Conservation (phyloP, 2,888 invertebrate species). For the Limulus polyphemus region DNA sequence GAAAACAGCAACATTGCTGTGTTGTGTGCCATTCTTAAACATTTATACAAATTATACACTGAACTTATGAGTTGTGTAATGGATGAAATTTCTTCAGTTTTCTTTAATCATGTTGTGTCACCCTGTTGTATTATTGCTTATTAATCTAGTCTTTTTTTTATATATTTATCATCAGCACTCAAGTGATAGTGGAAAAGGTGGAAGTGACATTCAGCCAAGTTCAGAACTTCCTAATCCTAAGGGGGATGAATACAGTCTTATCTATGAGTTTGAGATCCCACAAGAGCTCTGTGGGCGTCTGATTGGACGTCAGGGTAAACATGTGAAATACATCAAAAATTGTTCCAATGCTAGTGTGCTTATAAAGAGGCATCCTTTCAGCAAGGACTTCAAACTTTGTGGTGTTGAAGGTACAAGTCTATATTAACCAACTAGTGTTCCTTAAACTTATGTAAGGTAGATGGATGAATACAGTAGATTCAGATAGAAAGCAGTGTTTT, state of each 20-base stretch:
- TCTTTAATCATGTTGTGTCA: no score
- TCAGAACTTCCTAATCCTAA: neutral
- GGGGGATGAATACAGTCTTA: neutral
- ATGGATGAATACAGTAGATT: no score
- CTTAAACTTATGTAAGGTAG: no score
- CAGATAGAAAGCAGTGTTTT: no score
- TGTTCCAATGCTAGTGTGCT: constrained; percentile 64
- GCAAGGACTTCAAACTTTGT: constrained; percentile 64
- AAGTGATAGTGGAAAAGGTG: constrained; percentile 70
- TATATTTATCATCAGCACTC: constrained; percentile 48
- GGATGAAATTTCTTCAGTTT: no score
- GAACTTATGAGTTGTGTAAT: no score
- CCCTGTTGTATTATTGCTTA: no score
- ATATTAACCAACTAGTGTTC: no score
- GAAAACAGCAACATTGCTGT: no score
- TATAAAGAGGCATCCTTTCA: constrained; percentile 63
- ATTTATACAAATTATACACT: no score
- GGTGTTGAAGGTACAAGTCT: constrained; percentile 52
- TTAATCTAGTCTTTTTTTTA: no score
- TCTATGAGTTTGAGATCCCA: constrained; percentile 39
- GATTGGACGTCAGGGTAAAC: constrained; percentile 55
- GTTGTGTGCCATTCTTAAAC: no score
- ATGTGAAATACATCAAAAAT: constrained; percentile 61
- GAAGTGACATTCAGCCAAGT: constrained; percentile 45
- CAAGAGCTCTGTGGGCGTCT: constrained; percentile 61